Conservation (phyloP, 2,888 invertebrate species). For the Cancer borealis region DNA sequence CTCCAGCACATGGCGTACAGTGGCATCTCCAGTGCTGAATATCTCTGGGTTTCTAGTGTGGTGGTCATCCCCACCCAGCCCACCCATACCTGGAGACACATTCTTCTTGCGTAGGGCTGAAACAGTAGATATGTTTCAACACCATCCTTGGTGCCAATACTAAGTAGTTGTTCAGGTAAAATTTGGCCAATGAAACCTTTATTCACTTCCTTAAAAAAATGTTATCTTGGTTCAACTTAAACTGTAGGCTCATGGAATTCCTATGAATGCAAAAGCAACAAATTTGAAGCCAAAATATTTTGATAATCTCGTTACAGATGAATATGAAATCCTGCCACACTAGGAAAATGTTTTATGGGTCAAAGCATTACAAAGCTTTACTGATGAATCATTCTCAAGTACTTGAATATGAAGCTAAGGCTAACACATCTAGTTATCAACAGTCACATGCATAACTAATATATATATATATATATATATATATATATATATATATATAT, state of each 20-base stretch:
- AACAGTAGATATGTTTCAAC: neutral
- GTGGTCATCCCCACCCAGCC: conserved; percentile 85
- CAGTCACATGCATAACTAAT: neutral
- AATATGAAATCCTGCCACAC: neutral
- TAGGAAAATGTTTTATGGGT: neutral
- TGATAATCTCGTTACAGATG: neutral
- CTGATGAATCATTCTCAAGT: neutral
- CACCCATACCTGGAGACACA: conserved; percentile 96
- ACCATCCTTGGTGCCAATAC: neutral
- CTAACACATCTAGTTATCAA: neutral
- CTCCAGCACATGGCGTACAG: conserved; percentile 93
- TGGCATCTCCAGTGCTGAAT: conserved; percentile 96
- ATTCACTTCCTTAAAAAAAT: neutral
- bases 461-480: conserved; percentile 38
- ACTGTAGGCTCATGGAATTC: neutral
- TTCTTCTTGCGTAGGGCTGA: conserved; percentile 94
- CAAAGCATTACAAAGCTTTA: neutral
- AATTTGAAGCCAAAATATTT: neutral
- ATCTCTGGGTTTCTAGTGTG: conserved; percentile 86
- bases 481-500: conserved; percentile 31
- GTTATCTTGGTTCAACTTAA: neutral
- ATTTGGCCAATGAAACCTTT: neutral
- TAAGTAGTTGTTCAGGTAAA: neutral
- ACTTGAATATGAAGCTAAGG: neutral
- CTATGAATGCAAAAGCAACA: neutral